These are phyloP conservation scores for Gerris lacustris DNA, from an alignment of 2,888 invertebrate genomes.

Conservation along the genomic window DNA sequence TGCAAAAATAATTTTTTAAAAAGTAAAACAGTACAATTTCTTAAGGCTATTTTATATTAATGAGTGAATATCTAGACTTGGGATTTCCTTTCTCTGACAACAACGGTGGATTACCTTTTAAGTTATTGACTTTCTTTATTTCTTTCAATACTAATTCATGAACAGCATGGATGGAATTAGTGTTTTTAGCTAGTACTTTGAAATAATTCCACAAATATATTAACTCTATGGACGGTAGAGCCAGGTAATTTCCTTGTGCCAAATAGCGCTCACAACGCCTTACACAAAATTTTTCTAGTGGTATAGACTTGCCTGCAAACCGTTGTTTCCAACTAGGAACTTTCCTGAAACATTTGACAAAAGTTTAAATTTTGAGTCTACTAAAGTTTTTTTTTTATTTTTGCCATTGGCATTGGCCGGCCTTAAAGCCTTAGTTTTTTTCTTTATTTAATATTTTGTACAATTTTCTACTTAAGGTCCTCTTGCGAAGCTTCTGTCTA, in stretches of 20 bases:
- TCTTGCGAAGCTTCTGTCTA: too few species aligned
- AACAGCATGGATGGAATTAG: slow-evolving; percentile 47
- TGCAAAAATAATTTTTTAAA: too few species aligned
- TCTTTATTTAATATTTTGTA: too few species aligned
- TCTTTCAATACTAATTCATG: slow-evolving; percentile 49
- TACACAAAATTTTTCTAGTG: slow-evolving; percentile 93
- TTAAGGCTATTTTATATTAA: too few species aligned
- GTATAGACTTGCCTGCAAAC: slow-evolving; percentile 90
- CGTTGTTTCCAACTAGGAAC: slow-evolving; percentile 73
- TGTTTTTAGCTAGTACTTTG: slow-evolving; percentile 61
- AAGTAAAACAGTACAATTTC: too few species aligned
- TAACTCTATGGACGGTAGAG: slow-evolving; percentile 75
- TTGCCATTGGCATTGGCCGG: too few species aligned
- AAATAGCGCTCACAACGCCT: slow-evolving; percentile 69
- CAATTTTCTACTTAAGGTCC: too few species aligned
- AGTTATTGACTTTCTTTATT: background rate
- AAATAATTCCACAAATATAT: slow-evolving; percentile 90
- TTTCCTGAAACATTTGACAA: slow-evolving; percentile 42
- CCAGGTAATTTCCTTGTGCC: slow-evolving; percentile 56
- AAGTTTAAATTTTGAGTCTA: too few species aligned
- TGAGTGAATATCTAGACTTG: too few species aligned
- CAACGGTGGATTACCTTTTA: background rate
- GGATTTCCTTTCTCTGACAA: too few species aligned
- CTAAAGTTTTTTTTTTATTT: too few species aligned
- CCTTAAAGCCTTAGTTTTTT: too few species aligned